Percentiles rank a stretch among this genome's conserved stretches.
These are phyloP conservation scores for Druceiella hillmani DNA, from an alignment of 2,888 invertebrate species.

Conservation along the genomic window DNA sequence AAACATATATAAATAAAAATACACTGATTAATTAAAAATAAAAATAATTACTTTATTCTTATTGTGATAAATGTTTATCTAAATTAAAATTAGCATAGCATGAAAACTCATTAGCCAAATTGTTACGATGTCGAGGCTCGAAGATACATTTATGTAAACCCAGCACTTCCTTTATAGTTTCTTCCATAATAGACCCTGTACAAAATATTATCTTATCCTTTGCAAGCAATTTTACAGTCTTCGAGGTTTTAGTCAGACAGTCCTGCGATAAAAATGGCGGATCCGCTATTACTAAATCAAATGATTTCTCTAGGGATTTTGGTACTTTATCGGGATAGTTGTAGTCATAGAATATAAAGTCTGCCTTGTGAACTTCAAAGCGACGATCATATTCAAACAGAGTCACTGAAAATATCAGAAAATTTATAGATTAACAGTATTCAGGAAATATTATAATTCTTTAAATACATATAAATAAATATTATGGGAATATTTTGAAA, in stretches of 20 bases:
- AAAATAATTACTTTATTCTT: no score
- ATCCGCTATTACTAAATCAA: slow-evolving; percentile 85
- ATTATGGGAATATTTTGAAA: slow-evolving; percentile 7
- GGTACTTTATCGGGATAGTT: slow-evolving; percentile 68
- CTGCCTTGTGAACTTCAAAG: slow-evolving; percentile 70
- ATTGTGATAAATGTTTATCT: no score
- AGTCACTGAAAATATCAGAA: slow-evolving; percentile 50
- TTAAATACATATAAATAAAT: neutral
- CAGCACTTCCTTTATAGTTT: slow-evolving; percentile 59
- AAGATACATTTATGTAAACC: slow-evolving; percentile 62
- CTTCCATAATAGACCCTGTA: slow-evolving; percentile 80
- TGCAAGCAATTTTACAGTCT: slow-evolving; percentile 68
- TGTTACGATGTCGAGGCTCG: slow-evolving; percentile 78
- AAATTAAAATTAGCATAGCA: slow-evolving; percentile 87
- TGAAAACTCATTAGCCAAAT: slow-evolving; percentile 88
- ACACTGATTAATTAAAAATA: no score
- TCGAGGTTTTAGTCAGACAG: slow-evolving; percentile 77
- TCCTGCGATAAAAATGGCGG: slow-evolving; percentile 94
- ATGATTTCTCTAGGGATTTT: slow-evolving; percentile 51
- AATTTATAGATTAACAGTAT: slow-evolving; percentile 5
- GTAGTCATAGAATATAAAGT: slow-evolving; percentile 87
- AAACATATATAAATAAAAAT: no score
- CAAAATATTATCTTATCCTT: slow-evolving; percentile 79
- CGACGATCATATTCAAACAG: slow-evolving; percentile 82
- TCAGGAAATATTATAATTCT: neutral